Percentiles rank a stretch among this genome's conserved stretches.
phyloP scores from a whole-genome alignment of 2,113 vertebrate species.

The Steatornis caripensis region DNA sequence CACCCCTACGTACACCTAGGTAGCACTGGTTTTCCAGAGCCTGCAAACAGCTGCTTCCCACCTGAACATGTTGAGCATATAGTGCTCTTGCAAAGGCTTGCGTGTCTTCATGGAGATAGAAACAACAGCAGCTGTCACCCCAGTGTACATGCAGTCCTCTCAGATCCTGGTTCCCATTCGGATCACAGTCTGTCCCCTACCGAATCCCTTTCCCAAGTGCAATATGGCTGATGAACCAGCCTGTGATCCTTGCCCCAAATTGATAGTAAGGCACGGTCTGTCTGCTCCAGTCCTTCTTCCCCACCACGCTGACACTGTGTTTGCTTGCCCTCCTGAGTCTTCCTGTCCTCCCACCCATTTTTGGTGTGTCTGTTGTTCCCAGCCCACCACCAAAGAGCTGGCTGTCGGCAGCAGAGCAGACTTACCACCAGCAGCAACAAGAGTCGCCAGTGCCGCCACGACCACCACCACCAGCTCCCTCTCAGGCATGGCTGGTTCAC shows the following conservation, averaged over 20 bases:
- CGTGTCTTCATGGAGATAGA: neutral
- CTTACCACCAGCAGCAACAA: neutral
- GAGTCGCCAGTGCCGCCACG: neutral
- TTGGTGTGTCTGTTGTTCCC: neutral
- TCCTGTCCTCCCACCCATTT: neutral
- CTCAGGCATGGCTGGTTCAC: neutral
- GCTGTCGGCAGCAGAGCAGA: neutral
- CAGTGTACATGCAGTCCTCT: neutral
- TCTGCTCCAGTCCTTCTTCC: neutral
- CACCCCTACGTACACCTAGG: rapidly evolving
- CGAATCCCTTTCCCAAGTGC: neutral
- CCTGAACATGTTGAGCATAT: neutral
- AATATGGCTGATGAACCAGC: neutral
- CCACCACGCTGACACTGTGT: neutral
- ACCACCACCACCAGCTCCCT: neutral
- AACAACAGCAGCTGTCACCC: neutral
- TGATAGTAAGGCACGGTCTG: rapidly evolving
- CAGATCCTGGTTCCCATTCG: neutral
- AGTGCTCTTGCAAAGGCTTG: neutral
- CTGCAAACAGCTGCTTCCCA: neutral
- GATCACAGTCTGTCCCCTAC: neutral
- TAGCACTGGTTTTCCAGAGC: neutral
- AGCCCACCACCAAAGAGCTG: rapidly evolving
- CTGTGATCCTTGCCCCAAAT: neutral
- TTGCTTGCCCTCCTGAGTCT: neutral